Evolutionary conservation across 2,797 vertebrate genomes (phyloP).

Genomic region (Schizopygopsis malacanthus): DNA sequence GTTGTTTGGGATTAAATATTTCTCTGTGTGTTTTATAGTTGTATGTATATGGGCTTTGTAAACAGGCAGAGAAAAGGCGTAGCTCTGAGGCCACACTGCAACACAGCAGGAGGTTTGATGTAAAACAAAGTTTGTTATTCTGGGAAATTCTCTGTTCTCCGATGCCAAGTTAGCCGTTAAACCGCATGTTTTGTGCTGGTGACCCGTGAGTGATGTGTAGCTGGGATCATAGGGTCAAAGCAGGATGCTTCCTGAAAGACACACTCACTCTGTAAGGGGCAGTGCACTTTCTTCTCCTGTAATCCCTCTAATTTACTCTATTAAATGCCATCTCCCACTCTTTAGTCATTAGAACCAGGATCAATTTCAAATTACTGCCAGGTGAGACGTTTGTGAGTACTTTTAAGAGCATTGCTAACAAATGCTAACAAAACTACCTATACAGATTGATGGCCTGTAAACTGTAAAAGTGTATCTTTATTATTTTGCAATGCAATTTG

Average conservation of each 20-base stretch:
- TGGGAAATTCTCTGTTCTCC: slow-evolving; percentile 40
- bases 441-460: background rate
- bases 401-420: background rate
- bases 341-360: slow-evolving; percentile 68
- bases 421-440: slow-evolving; percentile 8
- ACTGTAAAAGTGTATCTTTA: background rate
- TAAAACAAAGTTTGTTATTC: slow-evolving; percentile 17
- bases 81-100: slow-evolving; percentile 15
- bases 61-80: slow-evolving; percentile 25
- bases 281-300: slow-evolving; percentile 70
- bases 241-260: slow-evolving; percentile 57
- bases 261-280: slow-evolving; percentile 41
- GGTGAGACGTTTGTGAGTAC: slow-evolving; percentile 57
- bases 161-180: slow-evolving; percentile 73
- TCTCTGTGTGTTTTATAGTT: slow-evolving; percentile 37
- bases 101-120: slow-evolving; percentile 28
- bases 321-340: slow-evolving; percentile 71
- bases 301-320: slow-evolving; percentile 75
- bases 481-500: background rate
- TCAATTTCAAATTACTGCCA: slow-evolving; percentile 71
- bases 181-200: slow-evolving; percentile 73
- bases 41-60: slow-evolving; percentile 25
- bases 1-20: slow-evolving; percentile 14
- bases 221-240: slow-evolving; percentile 67
- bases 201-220: slow-evolving; percentile 74